Percentiles rank a stretch among this genome's conserved stretches.
Evolutionary conservation across 2,797 vertebrate genomes (phyloP).

Genomic region (Lerista edwardsae): DNA sequence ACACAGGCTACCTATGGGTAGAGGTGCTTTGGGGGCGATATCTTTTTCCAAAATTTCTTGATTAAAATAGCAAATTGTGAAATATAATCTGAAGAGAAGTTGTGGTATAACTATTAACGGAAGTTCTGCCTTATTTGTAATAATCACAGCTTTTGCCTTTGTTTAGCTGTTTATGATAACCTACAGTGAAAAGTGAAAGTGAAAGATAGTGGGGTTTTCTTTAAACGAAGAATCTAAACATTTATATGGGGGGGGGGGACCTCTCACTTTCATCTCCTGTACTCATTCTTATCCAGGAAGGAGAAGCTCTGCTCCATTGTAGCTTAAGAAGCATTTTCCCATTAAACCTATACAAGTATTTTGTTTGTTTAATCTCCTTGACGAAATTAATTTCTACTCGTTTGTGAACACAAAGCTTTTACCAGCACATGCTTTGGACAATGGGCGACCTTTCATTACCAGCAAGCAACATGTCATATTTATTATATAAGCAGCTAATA

Average conservation of each 20-base stretch:
- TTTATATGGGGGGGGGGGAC: no score
- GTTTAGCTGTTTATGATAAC: background rate
- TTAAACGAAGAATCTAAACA: background rate
- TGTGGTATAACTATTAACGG: no score
- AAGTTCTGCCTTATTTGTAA: no score
- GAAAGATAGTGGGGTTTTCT: no score
- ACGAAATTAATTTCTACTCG: background rate
- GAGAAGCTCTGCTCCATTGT: background rate
- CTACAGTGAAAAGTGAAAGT: background rate
- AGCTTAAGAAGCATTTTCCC: background rate
- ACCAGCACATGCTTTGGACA: background rate
- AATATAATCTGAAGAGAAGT: background rate
- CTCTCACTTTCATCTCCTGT: background rate
- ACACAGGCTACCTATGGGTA: no score
- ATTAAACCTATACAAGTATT: background rate
- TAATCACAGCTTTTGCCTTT: no score
- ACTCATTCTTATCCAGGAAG: background rate
- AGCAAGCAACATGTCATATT: background rate
- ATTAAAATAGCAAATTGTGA: no score
- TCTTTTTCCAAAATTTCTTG: no score
- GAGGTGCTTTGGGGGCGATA: no score
- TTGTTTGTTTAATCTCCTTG: background rate
- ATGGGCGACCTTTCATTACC: background rate
- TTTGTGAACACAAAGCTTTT: background rate
- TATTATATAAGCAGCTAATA: background rate